phyloP scores from a whole-genome alignment of 2,888 invertebrate species.

The Vesta saturnalis region DNA sequence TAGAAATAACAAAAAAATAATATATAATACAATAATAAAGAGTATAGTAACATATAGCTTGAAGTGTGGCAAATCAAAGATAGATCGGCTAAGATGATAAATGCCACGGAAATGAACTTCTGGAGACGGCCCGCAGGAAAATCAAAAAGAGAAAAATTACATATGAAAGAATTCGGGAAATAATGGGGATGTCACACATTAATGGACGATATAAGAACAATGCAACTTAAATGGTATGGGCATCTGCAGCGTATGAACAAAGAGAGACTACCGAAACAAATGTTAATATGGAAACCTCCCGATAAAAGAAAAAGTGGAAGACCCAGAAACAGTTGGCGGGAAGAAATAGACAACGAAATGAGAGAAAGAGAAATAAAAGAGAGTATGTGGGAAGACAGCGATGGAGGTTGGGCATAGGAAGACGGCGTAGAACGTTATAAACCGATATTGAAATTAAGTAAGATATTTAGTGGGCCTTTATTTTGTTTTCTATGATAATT shows the following conservation, averaged over 20 bases:
- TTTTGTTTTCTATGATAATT: too few species aligned
- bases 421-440: not conserved
- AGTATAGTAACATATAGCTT: not conserved
- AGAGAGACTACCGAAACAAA: too few species aligned
- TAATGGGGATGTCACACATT: too few species aligned
- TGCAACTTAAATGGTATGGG: not conserved
- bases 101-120: too few species aligned
- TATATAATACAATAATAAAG: not conserved
- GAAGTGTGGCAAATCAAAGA: too few species aligned
- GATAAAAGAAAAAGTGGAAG: not conserved
- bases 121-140: too few species aligned
- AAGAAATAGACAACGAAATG: not conserved
- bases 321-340: not conserved
- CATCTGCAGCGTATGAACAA: not conserved
- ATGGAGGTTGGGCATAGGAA: not conserved
- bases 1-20: not conserved
- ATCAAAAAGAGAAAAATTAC: not conserved
- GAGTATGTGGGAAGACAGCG: not conserved
- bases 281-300: not conserved
- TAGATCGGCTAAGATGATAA: too few species aligned
- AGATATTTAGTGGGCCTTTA: too few species aligned
- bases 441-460: too few species aligned
- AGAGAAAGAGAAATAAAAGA: not conserved
- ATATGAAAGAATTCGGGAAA: not conserved
- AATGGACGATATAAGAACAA: not conserved